Percentiles rank a stretch among this genome's conserved stretches.
These are phyloP conservation scores for Nephrotoma appendiculata DNA, from an alignment of 2,888 invertebrate genomes.

Conservation along the genomic window DNA sequence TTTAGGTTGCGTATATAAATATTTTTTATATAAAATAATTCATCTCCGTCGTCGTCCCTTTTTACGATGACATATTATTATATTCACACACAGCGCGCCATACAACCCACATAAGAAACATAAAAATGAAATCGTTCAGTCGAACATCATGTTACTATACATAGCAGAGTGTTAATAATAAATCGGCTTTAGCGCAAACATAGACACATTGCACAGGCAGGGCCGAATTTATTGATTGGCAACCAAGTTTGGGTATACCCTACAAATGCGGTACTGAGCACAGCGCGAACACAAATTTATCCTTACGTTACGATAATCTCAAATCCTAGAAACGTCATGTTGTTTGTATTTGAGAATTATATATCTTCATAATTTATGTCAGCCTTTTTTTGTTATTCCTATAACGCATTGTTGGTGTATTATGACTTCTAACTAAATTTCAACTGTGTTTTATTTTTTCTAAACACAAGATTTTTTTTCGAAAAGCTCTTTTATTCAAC, in stretches of 20 bases:
- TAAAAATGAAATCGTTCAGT: not conserved
- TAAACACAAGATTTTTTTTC: not conserved
- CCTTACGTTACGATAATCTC: not conserved
- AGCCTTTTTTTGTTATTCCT: not conserved
- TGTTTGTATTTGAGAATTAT: not conserved
- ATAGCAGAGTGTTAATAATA: not conserved
- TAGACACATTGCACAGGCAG: not conserved
- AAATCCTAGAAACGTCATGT: not conserved
- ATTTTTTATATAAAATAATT: not conserved
- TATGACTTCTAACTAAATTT: not conserved
- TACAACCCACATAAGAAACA: not conserved
- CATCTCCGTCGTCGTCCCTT: not conserved
- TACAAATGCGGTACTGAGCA: too few species aligned
- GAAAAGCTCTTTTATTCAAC: not conserved
- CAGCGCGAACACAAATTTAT: too few species aligned
- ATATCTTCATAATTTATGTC: not conserved
- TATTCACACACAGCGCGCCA: not conserved
- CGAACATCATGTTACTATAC: not conserved
- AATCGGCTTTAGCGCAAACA: not conserved
- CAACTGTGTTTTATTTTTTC: not conserved
- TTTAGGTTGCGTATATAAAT: not conserved
- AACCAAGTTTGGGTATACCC: too few species aligned
- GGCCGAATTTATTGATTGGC: too few species aligned
- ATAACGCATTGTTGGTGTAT: not conserved
- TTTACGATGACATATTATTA: not conserved